A percentile compares a stretch with the other conserved stretches of the same genome.
Evolutionary conservation across 64 coral and sea anemone genomes (phyloP).

Genomic region (Pocillopora verrucosa): DNA sequence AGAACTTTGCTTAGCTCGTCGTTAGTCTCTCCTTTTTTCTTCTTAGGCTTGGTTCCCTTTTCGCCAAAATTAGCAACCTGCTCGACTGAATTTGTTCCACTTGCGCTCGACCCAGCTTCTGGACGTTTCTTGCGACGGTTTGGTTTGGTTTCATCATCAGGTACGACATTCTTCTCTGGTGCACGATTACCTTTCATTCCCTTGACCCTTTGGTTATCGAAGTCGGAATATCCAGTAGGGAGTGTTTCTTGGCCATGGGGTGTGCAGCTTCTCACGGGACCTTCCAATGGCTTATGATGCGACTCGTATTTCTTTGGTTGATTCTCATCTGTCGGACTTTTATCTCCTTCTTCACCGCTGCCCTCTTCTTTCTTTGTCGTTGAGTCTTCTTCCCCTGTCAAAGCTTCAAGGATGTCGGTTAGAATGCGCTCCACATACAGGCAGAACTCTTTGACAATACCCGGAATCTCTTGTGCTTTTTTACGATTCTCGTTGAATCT

Average conservation of each 20-base stretch:
- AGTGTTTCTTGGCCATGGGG: too few relatives aligned
- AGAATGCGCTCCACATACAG: conserved; percentile 55
- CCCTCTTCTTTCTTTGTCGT: conserved; percentile 37
- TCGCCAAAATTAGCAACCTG: too few relatives aligned
- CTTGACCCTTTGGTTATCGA: too few relatives aligned
- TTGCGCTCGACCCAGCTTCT: background rate
- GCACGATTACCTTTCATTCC: too few relatives aligned
- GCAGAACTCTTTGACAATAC: conserved; percentile 68
- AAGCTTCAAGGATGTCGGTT: conserved; percentile 53
- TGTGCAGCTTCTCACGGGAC: too few relatives aligned
- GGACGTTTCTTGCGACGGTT: too few relatives aligned
- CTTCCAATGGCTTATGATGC: too few relatives aligned
- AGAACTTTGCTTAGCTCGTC: conserved; percentile 23
- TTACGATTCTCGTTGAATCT: conserved; percentile 83
- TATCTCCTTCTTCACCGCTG: background rate
- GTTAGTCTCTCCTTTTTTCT: background rate
- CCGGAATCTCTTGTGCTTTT: conserved; percentile 75
- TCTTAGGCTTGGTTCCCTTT: background rate
- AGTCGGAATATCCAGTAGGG: too few relatives aligned
- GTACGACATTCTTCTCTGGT: too few relatives aligned
- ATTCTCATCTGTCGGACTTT: conserved; percentile 60
- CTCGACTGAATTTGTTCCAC: too few relatives aligned
- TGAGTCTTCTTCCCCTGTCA: conserved; percentile 56
- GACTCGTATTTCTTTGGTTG: too few relatives aligned
- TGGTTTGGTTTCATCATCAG: too few relatives aligned